phyloP scores from a whole-genome alignment of 2,797 vertebrate species.

The Anomalospiza imberbis region DNA sequence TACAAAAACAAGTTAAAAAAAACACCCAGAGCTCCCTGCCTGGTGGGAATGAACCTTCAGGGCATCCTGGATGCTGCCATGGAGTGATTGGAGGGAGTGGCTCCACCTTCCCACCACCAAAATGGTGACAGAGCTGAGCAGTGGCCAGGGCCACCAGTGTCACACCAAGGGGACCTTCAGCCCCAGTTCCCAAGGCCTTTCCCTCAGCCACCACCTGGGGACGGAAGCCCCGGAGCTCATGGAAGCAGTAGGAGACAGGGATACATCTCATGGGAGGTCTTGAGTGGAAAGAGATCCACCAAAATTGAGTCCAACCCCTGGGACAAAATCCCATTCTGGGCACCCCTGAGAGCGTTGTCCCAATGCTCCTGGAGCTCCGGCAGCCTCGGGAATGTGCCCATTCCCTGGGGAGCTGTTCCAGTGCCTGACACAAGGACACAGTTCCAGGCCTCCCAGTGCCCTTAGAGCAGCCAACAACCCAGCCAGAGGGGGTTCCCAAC shows the following conservation, averaged over 20 bases:
- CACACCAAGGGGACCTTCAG: background rate
- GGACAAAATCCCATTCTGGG: background rate
- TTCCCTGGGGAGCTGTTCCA: background rate
- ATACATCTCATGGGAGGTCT: background rate
- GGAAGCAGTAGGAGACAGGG: background rate
- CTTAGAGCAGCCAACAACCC: background rate
- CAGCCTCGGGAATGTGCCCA: accelerated
- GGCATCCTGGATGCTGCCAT: background rate
- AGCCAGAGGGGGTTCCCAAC: background rate
- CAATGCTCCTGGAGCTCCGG: accelerated
- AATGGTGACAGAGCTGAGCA: background rate
- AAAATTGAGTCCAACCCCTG: background rate
- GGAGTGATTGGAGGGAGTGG: background rate
- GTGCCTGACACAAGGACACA: background rate
- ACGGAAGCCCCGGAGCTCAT: background rate
- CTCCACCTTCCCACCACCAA: background rate
- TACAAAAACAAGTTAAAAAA: background rate
- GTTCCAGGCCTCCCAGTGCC: background rate
- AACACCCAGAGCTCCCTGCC: background rate
- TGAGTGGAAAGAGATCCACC: accelerated
- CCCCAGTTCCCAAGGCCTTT: background rate
- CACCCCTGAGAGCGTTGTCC: background rate
- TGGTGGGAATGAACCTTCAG: background rate
- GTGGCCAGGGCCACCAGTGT: background rate
- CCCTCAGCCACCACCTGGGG: background rate